These are phyloP conservation scores for Campylomormyrus tamandua DNA, from an alignment of 2,113 vertebrate species.

Conservation along the genomic window DNA sequence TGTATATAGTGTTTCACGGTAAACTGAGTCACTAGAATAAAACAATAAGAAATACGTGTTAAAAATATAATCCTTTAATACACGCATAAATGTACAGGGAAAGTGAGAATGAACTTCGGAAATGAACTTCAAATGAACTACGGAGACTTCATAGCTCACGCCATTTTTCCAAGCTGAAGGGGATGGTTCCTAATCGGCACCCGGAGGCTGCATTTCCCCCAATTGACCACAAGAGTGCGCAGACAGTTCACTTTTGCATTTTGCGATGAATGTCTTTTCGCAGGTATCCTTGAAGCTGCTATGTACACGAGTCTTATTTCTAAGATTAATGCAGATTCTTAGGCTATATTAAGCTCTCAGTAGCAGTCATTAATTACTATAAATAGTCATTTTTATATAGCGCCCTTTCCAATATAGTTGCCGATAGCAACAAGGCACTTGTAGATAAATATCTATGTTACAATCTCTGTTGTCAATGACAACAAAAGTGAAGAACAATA, in stretches of 20 bases:
- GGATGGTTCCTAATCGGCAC: neutral
- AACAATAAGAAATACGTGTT: neutral
- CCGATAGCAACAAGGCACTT: neutral
- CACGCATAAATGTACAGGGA: neutral
- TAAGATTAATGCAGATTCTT: neutral
- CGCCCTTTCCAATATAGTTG: neutral
- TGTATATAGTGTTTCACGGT: neutral
- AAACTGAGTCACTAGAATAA: neutral
- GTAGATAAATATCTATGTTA: neutral
- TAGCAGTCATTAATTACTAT: neutral
- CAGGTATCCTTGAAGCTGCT: neutral
- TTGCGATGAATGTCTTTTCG: neutral
- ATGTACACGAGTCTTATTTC: neutral
- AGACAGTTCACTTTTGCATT: neutral
- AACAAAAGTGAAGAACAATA: neutral
- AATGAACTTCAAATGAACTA: too few species aligned
- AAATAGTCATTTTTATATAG: neutral
- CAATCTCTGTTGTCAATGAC: neutral
- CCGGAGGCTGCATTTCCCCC: neutral
- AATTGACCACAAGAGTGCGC: neutral
- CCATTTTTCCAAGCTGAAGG: neutral
- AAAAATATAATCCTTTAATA: neutral
- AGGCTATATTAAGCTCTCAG: neutral
- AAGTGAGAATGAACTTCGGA: neutral
- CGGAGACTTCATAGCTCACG: too few species aligned